These are phyloP conservation scores for Platyrinchus mystaceus DNA, from an alignment of 2,797 vertebrate genomes.

Conservation along the genomic window DNA sequence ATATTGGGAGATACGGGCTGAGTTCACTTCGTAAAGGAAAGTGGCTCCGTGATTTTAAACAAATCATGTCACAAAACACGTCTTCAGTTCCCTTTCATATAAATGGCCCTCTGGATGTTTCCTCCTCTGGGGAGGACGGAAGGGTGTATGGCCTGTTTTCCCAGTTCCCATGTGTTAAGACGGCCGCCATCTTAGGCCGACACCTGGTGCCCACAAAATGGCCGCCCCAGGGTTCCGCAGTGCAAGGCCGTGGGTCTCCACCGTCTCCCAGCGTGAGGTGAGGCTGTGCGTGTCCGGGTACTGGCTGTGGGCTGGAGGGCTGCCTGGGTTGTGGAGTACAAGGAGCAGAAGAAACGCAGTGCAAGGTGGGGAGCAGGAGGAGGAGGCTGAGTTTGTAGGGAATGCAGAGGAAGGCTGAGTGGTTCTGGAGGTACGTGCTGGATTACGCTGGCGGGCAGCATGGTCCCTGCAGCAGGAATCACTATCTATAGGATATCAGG, in stretches of 20 bases:
- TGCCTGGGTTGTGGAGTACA: accelerated
- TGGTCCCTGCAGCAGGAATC: no score
- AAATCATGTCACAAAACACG: neutral
- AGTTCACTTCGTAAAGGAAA: neutral
- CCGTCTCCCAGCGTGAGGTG: accelerated
- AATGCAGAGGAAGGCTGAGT: accelerated
- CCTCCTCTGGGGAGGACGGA: neutral
- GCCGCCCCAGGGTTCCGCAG: accelerated
- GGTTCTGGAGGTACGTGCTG: neutral
- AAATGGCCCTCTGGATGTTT: neutral
- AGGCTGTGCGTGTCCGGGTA: accelerated
- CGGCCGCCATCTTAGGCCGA: neutral
- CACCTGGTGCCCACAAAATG: neutral
- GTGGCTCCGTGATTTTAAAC: neutral
- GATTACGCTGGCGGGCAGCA: accelerated
- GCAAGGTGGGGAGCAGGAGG: neutral
- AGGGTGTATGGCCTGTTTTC: neutral
- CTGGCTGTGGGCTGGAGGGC: neutral
- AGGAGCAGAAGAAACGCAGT: accelerated
- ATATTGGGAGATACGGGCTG: neutral
- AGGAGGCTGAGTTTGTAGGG: neutral
- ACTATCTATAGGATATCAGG: neutral
- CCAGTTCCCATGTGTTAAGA: neutral
- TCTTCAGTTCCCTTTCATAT: neutral
- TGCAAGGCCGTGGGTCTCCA: accelerated